These are phyloP conservation scores for Drosophila tropicalis DNA, from an alignment of 1,140 invertebrate species.

Conservation along the genomic window DNA sequence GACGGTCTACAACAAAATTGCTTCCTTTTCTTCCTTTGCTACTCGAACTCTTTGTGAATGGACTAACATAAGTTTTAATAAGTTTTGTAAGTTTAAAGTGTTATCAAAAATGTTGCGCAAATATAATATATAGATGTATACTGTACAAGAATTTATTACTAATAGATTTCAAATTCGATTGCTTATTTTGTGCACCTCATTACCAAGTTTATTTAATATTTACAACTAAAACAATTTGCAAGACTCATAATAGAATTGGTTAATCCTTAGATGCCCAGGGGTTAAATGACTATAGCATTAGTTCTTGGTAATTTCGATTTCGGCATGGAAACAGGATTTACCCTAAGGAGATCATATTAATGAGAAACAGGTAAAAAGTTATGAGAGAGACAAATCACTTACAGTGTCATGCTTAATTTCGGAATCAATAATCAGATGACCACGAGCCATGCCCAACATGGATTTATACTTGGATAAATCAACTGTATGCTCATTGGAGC, in stretches of 20 bases:
- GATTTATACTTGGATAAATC: conserved; percentile 78
- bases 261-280: not conserved
- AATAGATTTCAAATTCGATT: conserved; percentile 13
- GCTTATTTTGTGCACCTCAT: conserved; percentile 46
- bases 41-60: conserved; percentile 36
- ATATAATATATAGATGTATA: conserved; percentile 47
- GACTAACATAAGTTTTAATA: conserved; percentile 66
- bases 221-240: conserved; percentile 56
- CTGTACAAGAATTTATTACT: conserved; percentile 47
- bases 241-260: conserved; percentile 61
- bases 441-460: conserved; percentile 73
- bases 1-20: conserved; percentile 53
- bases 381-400: conserved; percentile 19
- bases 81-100: conserved; percentile 64
- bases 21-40: conserved; percentile 57
- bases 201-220: conserved; percentile 61
- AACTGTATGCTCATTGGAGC: conserved; percentile 67
- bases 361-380: not conserved
- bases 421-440: conserved; percentile 68
- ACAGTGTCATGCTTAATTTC: conserved; percentile 80
- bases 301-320: conserved; percentile 74
- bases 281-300: conserved; percentile 19
- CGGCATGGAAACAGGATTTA: conserved; percentile 78
- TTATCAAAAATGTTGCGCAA: conserved; percentile 52
- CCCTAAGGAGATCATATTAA: conserved; percentile 48